Percentiles rank a stretch among this genome's conserved stretches.
These are phyloP conservation scores for Garrulus glandarius DNA, from an alignment of 2,797 vertebrate species.

Conservation along the genomic window DNA sequence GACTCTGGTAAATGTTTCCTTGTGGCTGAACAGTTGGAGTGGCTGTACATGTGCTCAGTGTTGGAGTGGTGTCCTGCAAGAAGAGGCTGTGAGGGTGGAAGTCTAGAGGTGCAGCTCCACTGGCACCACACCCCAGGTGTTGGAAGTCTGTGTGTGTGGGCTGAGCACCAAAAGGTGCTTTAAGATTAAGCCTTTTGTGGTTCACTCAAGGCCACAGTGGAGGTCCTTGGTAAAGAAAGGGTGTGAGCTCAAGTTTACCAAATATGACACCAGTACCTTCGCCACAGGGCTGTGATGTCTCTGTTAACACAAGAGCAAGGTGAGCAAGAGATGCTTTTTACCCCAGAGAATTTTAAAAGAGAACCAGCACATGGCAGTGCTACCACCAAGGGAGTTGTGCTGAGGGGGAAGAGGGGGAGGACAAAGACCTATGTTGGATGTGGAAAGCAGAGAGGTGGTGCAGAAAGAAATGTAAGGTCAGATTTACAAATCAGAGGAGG, in stretches of 20 bases:
- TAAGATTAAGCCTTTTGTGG: background rate
- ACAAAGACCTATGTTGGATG: background rate
- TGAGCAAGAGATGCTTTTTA: background rate
- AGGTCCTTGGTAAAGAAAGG: background rate
- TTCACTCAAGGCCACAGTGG: background rate
- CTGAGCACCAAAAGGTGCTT: background rate
- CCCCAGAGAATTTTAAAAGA: background rate
- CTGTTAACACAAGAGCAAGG: background rate
- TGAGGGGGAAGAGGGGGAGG: background rate
- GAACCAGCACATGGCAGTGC: background rate
- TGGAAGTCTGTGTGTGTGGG: background rate
- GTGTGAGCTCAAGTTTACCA: background rate
- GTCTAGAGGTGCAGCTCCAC: background rate
- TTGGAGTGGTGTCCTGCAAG: background rate
- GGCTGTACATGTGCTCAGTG: accelerated
- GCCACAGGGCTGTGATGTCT: background rate
- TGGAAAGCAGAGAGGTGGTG: background rate
- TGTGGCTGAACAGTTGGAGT: background rate
- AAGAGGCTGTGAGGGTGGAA: background rate
- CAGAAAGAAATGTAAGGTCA: background rate
- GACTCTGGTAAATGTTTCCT: background rate
- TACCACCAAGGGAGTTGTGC: background rate
- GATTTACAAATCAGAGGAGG: background rate
- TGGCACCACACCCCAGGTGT: background rate
- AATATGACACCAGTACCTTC: background rate